phyloP scores from a whole-genome alignment of 1,140 invertebrate genomes.

The Anadara kagoshimensis region DNA sequence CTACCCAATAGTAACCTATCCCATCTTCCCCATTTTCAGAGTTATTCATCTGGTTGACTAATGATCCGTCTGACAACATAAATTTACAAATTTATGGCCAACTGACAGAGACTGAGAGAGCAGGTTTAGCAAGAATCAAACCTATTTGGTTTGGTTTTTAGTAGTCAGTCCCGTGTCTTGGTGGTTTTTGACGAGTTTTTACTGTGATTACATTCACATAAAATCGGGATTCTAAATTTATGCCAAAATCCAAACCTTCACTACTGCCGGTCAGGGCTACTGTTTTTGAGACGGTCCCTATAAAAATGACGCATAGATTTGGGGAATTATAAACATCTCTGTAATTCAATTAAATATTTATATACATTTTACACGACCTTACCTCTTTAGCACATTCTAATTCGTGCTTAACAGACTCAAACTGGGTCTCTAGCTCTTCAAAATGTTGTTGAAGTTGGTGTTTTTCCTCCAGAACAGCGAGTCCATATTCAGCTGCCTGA shows the following conservation, averaged over 20 bases:
- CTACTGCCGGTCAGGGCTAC: not conserved
- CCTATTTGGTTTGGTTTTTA: too few relatives aligned
- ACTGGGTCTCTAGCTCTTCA: slow-evolving; percentile 85
- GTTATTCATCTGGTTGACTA: too few relatives aligned
- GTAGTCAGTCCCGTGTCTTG: too few relatives aligned
- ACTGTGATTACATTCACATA: too few relatives aligned
- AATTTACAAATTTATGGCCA: too few relatives aligned
- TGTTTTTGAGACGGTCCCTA: slow-evolving; percentile 30
- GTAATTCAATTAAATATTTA: slow-evolving; percentile 4
- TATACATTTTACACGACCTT: slow-evolving; percentile 55
- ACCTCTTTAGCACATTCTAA: slow-evolving; percentile 96
- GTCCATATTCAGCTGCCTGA: slow-evolving; percentile 96
- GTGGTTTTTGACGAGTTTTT: too few relatives aligned
- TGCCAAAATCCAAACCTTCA: not conserved
- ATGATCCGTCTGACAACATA: too few relatives aligned
- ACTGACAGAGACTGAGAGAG: too few relatives aligned
- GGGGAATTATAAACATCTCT: not conserved
- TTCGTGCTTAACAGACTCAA: slow-evolving; percentile 93
- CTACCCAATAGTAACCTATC: too few relatives aligned
- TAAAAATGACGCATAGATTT: not conserved
- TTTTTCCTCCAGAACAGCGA: slow-evolving; percentile 95
- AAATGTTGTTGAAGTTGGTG: slow-evolving; percentile 86
- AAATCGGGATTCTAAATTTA: too few relatives aligned
- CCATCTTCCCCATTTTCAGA: too few relatives aligned
- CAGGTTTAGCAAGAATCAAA: too few relatives aligned